Percentiles rank a stretch among this genome's conserved stretches.
Conservation (phyloP, 2,113 vertebrate genomes). For the Polyodon spathula region DNA sequence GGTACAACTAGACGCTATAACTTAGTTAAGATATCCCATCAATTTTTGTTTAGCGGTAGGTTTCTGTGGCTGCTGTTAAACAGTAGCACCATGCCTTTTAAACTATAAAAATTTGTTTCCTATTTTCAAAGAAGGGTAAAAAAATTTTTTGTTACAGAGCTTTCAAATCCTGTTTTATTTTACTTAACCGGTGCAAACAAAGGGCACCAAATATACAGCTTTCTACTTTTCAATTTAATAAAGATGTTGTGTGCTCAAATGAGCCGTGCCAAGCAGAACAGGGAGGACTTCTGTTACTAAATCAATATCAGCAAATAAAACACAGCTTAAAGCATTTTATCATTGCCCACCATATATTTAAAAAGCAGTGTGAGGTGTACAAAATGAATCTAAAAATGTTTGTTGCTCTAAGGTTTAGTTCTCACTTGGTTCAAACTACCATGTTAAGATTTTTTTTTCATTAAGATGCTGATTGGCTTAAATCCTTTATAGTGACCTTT, state of each 20-base stretch:
- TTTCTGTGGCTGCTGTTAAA: no score
- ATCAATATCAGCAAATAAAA: conserved; percentile 23
- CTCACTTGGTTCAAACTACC: conserved; percentile 15
- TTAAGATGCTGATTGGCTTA: conserved; percentile 32
- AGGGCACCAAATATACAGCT: conserved; percentile 1
- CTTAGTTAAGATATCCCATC: no score
- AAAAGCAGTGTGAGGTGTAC: background rate
- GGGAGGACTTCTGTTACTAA: conserved; percentile 25
- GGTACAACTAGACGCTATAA: no score
- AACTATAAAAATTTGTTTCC: no score
- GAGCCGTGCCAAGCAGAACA: conserved; percentile 5
- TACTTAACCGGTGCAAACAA: conserved; percentile 8
- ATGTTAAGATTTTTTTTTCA: conserved; percentile 20
- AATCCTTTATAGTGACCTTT: conserved; percentile 38
- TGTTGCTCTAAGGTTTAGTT: conserved; percentile 14
- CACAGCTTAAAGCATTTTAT: conserved; percentile 32
- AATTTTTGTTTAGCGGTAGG: no score
- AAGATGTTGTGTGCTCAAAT: conserved; percentile 31
- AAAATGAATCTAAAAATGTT: conserved; percentile 16
- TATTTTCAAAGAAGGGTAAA: no score
- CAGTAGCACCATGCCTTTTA: no score
- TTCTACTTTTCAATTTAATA: conserved; percentile 25
- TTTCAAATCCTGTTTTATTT: conserved; percentile 3
- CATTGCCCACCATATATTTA: conserved; percentile 22
- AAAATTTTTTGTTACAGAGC: no score